Evolutionary conservation across 2,113 vertebrate genomes (phyloP), one percentile per base, ranked within the genome.

Genomic region (Aptenodytes patagonicus): DNA sequence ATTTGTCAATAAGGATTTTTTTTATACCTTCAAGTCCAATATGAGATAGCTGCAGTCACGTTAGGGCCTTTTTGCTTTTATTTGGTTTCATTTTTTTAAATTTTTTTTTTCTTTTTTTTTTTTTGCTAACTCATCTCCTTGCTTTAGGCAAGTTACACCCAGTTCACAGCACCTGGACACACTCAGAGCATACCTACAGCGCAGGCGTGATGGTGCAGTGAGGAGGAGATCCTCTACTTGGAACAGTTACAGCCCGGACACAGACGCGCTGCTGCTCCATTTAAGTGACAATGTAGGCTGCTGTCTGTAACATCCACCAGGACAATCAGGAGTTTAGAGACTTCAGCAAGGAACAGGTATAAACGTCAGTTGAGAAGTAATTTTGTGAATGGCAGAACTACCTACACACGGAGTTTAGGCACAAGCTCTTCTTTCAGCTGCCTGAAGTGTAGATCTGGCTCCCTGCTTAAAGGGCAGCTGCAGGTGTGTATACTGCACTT

Each of bases 161-260:
- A 29, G 49, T 13, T 51, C 44, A 49, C 21, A 79, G 57, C 3
- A 0, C 34, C 26, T 55, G 84, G 44, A 31, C 0, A 2, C 4
- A 12, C 69, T 42, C 42, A 16, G 70, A 52, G n/a, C 60, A 55
- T 3, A 22, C 12, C 21, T 11, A 2, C 55, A 16, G 46, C 1
- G 15, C 68, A 57, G 47, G 51, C 1, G 5, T 2, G 8, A 71
- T 0, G 16, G 38, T 13, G 26, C 3, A 2, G 11, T 1, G 34
- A 83, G 58, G 34, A 81, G 60, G 66, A 57, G 55, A 75, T 66
- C 32, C 44, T 29, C 17, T 11, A 3, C 61, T 68, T 82, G 2
- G n/a, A 66, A 22, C 7, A n/a, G 55, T 9, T 29, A 32, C 20
- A 75, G 57, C 81, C 55, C 7, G 17, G 80, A 17, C 38, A 36